Base-by-base conservation (phyloP, 2,797 vertebrate genomes). In the Aselliscus stoliczkanus region DNA sequence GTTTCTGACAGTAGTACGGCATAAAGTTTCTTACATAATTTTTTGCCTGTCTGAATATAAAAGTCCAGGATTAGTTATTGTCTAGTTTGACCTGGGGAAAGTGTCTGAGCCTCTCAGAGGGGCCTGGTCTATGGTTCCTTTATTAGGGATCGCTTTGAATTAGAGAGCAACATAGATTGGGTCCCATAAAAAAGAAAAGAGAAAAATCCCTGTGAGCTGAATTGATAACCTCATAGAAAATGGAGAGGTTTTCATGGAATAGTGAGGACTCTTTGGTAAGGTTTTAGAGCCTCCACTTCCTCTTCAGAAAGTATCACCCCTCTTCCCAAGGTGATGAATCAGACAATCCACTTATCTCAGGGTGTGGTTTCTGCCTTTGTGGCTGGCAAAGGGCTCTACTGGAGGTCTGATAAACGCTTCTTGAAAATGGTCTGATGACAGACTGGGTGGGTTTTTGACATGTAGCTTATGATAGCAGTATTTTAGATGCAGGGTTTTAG, bases 81-180 rank as follows among this genome's bases (percentile, higher is more conserved):
- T 9, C 34, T 94, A 86, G 17, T 39, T 97, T 54, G 72, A 1
- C 89, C 84, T 42, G 44, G 31, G 31, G 69, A 56, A 79, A 69
- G 20, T 1, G 87, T 44, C 60, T 39, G 29, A 77, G 60, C 10
- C 11, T 44, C 77, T 47, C 52, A 58, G 2, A 95, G 70, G 95
- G 88, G 3, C 60, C 42, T 93, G 25, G 13, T 69, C 64, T 90
- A 56, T 85, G 47, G n/a, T 65, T 77, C 34, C 31, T 90, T 0
- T 58, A 72, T 85, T 37, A 31, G 25, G 76, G 31, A 81, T 37
- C 25, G 29, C 56, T 82, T 67, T 84, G 29, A 6, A 85, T 96
- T 97, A 93, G 73, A 89, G 79, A 96, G 11, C 37, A 93, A 88
- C 31, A 18, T 54, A 64, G 27, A n/a, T 4, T 86, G 65, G 86